Evolutionary conservation across 2,888 invertebrate genomes (phyloP).

Genomic region (Platycheirus rosarum): DNA sequence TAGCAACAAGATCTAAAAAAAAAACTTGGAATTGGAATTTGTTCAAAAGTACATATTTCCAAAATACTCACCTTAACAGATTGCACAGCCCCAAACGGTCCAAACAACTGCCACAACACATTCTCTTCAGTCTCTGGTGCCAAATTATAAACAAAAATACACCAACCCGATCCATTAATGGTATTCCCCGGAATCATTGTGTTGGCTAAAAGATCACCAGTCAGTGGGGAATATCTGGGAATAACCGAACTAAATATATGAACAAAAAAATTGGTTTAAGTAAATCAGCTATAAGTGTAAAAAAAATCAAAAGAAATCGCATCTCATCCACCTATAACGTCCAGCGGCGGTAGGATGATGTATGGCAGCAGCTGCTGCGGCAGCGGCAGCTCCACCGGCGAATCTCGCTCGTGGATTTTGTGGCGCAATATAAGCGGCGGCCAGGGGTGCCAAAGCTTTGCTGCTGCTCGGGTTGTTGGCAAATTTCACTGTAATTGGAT

Average conservation of each 20-base stretch:
- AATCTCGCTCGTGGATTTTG: conserved; percentile 89
- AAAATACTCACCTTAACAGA: conserved; percentile 92
- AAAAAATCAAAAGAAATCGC: conserved; percentile 14
- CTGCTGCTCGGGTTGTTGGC: conserved; percentile 96
- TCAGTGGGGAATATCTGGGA: conserved; percentile 91
- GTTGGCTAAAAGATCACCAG: conserved; percentile 89
- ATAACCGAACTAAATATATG: conserved; percentile 81
- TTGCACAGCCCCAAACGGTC: conserved; percentile 98
- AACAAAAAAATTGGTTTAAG: conserved; percentile 23
- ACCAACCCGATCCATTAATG: conserved; percentile 91
- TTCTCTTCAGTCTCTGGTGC: conserved; percentile 98
- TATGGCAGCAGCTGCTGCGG: conserved; percentile 82
- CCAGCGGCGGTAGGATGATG: conserved; percentile 81
- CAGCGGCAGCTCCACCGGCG: conserved; percentile 86
- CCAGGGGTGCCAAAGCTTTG: conserved; percentile 91
- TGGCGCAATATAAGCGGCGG: conserved; percentile 92
- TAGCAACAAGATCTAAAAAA: neutral
- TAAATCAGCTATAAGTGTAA: conserved; percentile 10
- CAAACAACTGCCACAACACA: conserved; percentile 97
- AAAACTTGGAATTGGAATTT: too few species aligned
- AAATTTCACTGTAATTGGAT: conserved; percentile 97
- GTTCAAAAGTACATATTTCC: too few species aligned
- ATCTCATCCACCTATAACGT: conserved; percentile 79
- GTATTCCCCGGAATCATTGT: conserved; percentile 93
- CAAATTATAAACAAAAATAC: conserved; percentile 97